Evolutionary conservation across 2,797 vertebrate genomes (phyloP), one percentile per base, ranked within the genome.

Genomic region (Sylvia borin): DNA sequence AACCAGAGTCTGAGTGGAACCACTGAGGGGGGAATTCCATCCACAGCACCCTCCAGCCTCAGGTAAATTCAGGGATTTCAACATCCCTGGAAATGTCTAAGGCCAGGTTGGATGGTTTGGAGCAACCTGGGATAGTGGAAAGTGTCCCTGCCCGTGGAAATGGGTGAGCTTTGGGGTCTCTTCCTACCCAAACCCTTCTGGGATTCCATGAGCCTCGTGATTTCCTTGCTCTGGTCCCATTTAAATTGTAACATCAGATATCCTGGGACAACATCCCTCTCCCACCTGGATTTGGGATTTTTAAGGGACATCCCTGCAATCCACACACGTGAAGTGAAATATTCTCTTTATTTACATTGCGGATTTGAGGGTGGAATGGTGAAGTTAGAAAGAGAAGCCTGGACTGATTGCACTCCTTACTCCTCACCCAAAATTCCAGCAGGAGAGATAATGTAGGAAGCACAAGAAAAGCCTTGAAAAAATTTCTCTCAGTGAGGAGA

Each of bases 261-360:
- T 38, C 38, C 31, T 22, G 45, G 72, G 5, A 58, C 34, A 34
- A 34, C 64, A 29, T 12, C n/a, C 17, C 11, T 58, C 20, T 58
- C 24, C 48, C 36, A 5, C 32, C 21, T 18, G 10, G 31, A 38
- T 58, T 32, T 25, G 60, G 10, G 6, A 7, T 73, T 87, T 90
- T 53, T n/a, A 32, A 67, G 32, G 51, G 14, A 18, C 13, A 60
- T 1, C 18, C 32, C 45, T n/a, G n/a, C 40, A 40, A 20, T 48
- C 16, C 32, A 43, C 4, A 3, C 5, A 3, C 0, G 1, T 15
- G 11, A 18, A 10, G 3, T 40, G 22, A 38, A 32, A n/a, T 1
- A 16, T n/a, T 61, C 9, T 22, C 57, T 82, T 48, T 70, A 26
- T 55, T 78, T 12, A 6, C 4, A 4, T 32, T 5, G 13, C 2